phyloP scores from a whole-genome alignment of 2,797 vertebrate species.

The Silurus lanzhouensis region DNA sequence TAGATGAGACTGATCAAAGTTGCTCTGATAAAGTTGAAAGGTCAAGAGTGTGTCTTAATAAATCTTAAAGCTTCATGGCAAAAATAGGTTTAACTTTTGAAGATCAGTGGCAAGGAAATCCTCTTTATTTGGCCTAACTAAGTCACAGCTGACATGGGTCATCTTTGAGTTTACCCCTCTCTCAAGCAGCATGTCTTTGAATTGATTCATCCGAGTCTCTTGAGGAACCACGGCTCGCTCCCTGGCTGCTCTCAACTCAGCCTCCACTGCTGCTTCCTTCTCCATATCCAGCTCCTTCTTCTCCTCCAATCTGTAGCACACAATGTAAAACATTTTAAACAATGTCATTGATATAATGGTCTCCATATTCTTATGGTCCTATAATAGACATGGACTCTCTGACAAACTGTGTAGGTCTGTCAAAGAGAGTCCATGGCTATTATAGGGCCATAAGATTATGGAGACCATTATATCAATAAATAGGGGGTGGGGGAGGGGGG shows the following conservation, averaged over 20 bases:
- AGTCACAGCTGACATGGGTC: neutral
- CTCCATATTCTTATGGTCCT: neutral
- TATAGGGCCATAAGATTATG: neutral
- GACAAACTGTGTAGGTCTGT: neutral
- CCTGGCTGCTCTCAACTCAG: conserved; percentile 94
- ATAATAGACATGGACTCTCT: neutral
- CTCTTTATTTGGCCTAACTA: neutral
- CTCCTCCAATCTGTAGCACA: conserved; percentile 86
- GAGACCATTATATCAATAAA: neutral
- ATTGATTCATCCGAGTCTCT: conserved; percentile 96
- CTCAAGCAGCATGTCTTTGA: conserved; percentile 98
- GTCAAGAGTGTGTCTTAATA: conserved; percentile 50
- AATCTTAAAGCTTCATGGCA: conserved; percentile 28
- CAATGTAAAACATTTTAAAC: neutral
- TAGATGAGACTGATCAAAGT: conserved; percentile 37
- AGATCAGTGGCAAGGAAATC: conserved; percentile 17
- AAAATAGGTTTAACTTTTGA: conserved; percentile 49
- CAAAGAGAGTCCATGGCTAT: neutral
- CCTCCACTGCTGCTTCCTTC: conserved; percentile 97
- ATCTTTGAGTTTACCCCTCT: conserved; percentile 85
- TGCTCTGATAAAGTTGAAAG: conserved; percentile 49
- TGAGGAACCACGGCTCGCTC: conserved; percentile 95
- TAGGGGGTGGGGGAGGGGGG: too few species aligned
- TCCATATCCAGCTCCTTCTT: conserved; percentile 88
- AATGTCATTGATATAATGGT: neutral